Evolutionary conservation across 1,140 invertebrate species (phyloP), one percentile per base, ranked within the genome.

Genomic region (Aphidius ervi): DNA sequence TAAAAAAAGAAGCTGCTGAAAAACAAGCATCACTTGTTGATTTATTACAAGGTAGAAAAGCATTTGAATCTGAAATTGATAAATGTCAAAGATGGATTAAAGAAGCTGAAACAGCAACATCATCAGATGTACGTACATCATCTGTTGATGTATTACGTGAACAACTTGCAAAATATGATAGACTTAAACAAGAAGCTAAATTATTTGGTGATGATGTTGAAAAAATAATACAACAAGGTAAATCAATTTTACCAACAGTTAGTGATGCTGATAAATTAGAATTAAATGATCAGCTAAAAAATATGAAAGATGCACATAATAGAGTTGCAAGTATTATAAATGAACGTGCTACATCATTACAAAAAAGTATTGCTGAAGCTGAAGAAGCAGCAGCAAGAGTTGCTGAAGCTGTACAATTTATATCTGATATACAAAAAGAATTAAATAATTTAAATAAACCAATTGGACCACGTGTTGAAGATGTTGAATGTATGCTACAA

Each of bases 1-100:
- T 92, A 8, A 86, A 86, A 72, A 85, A 86, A 56, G 87, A 90
- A 67, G 84, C 87, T 10, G 82, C 87, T 57, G 85, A 91, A 64
- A 91, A 91, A 66, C 84, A 90, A 63, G 83, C 85, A 23, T 85
- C 86, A 5, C 73, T 94, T 5, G 84, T 82, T 39, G 90, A 91
- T 78, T 78, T 92, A 9, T 74, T 93, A 9, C 84, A 88, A 75
- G 86, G 86, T 20, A 83, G 93, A 66, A 88, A 86, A 72, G 82
- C 87, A 16, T 92, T 95, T 69, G 92, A 95, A 76, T 85, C 83
- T 56, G 87, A 91, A 61, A 81, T 92, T 48, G 87, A 91, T 59
- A 87, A 88, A 65, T 90, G 89, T 71, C 84, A 90, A 64, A 86
- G 91, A 64, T 95, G 92, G 92, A 79, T 94, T 20, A 90, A 91